phyloP scores from a whole-genome alignment of 1,140 invertebrate genomes.

The Anadara kagoshimensis region DNA sequence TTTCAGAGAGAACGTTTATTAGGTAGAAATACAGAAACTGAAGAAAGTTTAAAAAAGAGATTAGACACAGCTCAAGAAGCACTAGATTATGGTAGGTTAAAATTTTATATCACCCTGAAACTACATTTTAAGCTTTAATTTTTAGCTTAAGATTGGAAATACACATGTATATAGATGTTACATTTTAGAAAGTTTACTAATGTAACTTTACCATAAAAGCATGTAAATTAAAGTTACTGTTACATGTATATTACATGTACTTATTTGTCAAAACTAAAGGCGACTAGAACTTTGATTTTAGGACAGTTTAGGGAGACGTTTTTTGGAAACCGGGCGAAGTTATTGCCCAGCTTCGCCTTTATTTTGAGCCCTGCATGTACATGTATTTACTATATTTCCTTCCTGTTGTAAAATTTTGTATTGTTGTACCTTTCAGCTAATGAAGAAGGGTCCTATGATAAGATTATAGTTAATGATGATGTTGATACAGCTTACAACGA shows the following conservation, averaged over 20 bases:
- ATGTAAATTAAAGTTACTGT: too few species aligned
- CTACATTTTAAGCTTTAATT: background rate
- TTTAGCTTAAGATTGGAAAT: background rate
- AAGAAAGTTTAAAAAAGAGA: conserved; percentile 84
- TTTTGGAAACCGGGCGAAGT: too few species aligned
- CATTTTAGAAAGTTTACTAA: background rate
- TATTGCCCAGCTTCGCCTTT: too few species aligned
- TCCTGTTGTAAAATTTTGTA: background rate
- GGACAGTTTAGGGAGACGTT: too few species aligned
- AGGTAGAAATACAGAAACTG: conserved; percentile 90
- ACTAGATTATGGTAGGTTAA: conserved; percentile 85
- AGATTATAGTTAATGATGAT: conserved; percentile 93
- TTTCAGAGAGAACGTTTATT: conserved; percentile 84
- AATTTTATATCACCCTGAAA: background rate
- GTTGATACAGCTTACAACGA: conserved; percentile 90
- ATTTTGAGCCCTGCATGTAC: background rate
- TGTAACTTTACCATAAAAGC: background rate
- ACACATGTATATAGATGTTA: background rate
- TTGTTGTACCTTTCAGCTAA: conserved; percentile 53
- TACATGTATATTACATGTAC: too few species aligned
- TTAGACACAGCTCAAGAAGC: conserved; percentile 77
- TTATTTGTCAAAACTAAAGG: too few species aligned
- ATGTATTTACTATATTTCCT: background rate
- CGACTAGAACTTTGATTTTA: too few species aligned
- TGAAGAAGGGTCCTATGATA: conserved; percentile 89